A percentile compares a stretch with the other conserved stretches of the same genome.
Conservation (phyloP, 2,797 vertebrate genomes). For the Protonibea diacanthus region DNA sequence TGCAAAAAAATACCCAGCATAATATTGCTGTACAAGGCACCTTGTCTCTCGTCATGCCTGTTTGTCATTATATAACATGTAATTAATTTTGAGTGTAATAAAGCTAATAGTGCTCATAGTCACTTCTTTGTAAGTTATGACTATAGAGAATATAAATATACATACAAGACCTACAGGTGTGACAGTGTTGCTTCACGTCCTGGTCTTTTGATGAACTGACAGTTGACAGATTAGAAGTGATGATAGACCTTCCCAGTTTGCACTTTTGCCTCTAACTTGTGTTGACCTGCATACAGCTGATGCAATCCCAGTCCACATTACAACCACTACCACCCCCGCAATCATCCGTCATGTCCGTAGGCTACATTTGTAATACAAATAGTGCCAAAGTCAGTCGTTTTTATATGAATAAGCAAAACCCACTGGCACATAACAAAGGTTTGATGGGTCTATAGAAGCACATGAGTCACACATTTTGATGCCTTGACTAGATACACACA, state of each 20-base stretch:
- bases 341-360: neutral
- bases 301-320: slow-evolving; percentile 10
- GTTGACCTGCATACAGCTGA: slow-evolving; percentile 45
- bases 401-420: slow-evolving; percentile 18
- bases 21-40: neutral
- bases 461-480: slow-evolving; percentile 27
- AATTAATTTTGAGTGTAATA: too few relatives aligned
- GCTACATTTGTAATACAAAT: neutral
- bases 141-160: too few relatives aligned
- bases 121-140: too few relatives aligned
- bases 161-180: neutral
- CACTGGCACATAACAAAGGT: slow-evolving; percentile 13
- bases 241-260: neutral
- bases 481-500: slow-evolving; percentile 14
- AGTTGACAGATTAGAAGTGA: slow-evolving; percentile 2
- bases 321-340: neutral
- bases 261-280: slow-evolving; percentile 32
- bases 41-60: too few relatives aligned
- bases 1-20: neutral
- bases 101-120: too few relatives aligned
- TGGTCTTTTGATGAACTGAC: neutral
- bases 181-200: neutral
- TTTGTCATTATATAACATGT: too few relatives aligned
- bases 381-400: slow-evolving; percentile 22
- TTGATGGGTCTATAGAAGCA: slow-evolving; percentile 14